phyloP scores from a whole-genome alignment of 2,797 vertebrate species.

The Odontamblyopus lacepedii region DNA sequence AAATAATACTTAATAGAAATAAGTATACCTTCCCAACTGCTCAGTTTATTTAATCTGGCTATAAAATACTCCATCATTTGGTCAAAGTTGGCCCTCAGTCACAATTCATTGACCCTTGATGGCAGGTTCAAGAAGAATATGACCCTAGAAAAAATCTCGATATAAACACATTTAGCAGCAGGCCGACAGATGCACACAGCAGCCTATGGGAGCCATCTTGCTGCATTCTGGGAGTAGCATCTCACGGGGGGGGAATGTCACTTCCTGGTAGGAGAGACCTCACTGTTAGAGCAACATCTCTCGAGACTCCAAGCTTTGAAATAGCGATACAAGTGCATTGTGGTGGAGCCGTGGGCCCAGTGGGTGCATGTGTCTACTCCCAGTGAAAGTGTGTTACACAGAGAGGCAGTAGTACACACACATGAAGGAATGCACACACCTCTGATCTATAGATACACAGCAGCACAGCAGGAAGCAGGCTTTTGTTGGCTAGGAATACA shows the following conservation, averaged over 20 bases:
- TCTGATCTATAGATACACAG: constrained; percentile 67
- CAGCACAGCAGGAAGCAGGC: constrained; percentile 64
- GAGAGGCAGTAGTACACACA: constrained; percentile 38
- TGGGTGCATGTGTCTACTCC: constrained; percentile 60
- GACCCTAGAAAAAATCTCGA: constrained; percentile 7
- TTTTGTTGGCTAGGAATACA: constrained; percentile 62
- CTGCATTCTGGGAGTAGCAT: constrained; percentile 70
- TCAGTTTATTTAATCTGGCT: constrained; percentile 3
- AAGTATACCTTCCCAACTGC: neutral
- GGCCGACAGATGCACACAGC: constrained; percentile 48
- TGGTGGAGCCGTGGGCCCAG: constrained; percentile 60
- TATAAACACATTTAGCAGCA: constrained; percentile 31
- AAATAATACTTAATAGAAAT: neutral
- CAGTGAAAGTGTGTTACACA: constrained; percentile 38
- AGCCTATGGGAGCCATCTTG: constrained; percentile 55
- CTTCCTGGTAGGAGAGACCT: constrained; percentile 72
- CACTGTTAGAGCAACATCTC: constrained; percentile 67
- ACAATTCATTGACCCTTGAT: constrained; percentile 44
- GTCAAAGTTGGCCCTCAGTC: constrained; percentile 33
- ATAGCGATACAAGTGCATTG: constrained; percentile 66
- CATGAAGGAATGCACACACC: constrained; percentile 37
- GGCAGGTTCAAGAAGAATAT: constrained; percentile 35
- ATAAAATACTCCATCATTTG: constrained; percentile 28
- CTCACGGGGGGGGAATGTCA: constrained; percentile 68
- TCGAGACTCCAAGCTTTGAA: constrained; percentile 70